phyloP scores from a whole-genome alignment of 2,888 invertebrate genomes.

The Agonopterix alstromeriana region DNA sequence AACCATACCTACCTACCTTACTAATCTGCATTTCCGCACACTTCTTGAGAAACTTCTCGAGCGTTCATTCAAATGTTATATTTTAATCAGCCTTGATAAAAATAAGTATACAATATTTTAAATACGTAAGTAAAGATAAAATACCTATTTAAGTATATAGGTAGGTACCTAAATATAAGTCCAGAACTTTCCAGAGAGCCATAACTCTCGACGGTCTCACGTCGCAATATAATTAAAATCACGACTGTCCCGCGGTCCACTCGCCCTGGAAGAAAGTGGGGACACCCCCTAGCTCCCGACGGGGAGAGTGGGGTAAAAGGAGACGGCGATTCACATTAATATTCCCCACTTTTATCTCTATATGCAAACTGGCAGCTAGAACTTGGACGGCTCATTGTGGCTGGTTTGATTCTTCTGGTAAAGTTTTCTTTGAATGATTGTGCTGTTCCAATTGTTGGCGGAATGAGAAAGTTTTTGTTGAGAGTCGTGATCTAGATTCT shows the following conservation, averaged over 20 bases:
- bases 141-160: no score
- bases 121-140: no score
- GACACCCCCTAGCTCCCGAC: constrained; percentile 26
- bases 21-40: no score
- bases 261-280: constrained; percentile 61
- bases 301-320: constrained; percentile 24
- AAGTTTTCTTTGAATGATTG: constrained; percentile 68
- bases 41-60: no score
- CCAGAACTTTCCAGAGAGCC: constrained; percentile 45
- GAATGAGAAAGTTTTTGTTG: constrained; percentile 57
- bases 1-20: no score
- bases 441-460: constrained; percentile 64
- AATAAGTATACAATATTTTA: no score
- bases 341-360: constrained; percentile 78
- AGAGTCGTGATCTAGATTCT: constrained; percentile 45
- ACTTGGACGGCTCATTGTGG: constrained; percentile 72
- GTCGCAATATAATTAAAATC: constrained; percentile 75
- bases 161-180: constrained; percentile 4
- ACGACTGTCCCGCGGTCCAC: constrained; percentile 72
- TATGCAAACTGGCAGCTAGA: constrained; percentile 75
- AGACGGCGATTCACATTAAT: constrained; percentile 70
- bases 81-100: no score
- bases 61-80: no score
- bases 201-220: constrained; percentile 61
- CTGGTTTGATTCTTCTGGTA: constrained; percentile 58